A percentile compares a stretch with the other conserved stretches of the same genome.
Conservation (phyloP, 1,140 invertebrate genomes). For the Pogonomyrmex californicus region DNA sequence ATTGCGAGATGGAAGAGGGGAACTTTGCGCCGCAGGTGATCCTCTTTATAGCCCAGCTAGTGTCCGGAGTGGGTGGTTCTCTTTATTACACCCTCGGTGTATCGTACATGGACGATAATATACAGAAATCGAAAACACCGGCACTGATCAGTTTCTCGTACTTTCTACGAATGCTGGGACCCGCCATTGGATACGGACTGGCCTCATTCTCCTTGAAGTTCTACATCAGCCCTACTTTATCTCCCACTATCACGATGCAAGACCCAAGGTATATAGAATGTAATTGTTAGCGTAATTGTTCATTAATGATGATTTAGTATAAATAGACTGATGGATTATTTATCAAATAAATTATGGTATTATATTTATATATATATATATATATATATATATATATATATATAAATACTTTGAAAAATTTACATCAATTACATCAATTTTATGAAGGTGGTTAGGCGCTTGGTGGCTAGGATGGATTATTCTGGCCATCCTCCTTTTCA, state of each 20-base stretch:
- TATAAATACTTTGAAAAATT: background rate
- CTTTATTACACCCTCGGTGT: conserved; percentile 90
- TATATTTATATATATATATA: background rate
- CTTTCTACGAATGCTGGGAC: conserved; percentile 91
- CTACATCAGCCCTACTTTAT: conserved; percentile 90
- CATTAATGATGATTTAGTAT: background rate
- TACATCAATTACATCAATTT: background rate
- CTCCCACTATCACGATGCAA: conserved; percentile 89
- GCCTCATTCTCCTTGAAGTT: conserved; percentile 91
- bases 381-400: background rate
- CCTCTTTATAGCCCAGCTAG: conserved; percentile 89
- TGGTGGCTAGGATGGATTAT: conserved; percentile 94
- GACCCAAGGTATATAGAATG: conserved; percentile 89
- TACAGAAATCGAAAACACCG: conserved; percentile 91
- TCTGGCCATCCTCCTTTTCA: conserved; percentile 89
- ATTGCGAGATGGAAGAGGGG: conserved; percentile 88
- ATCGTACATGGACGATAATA: conserved; percentile 92
- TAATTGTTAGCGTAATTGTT: too few species aligned
- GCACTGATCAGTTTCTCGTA: conserved; percentile 90
- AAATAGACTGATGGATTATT: background rate
- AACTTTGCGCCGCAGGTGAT: conserved; percentile 89
- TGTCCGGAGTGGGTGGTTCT: conserved; percentile 90
- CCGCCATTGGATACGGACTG: conserved; percentile 90
- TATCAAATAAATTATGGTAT: background rate
- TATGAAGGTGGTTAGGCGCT: conserved; percentile 90